Base-by-base conservation (phyloP, 2,113 vertebrate species). In the Rhipidura dahli region DNA sequence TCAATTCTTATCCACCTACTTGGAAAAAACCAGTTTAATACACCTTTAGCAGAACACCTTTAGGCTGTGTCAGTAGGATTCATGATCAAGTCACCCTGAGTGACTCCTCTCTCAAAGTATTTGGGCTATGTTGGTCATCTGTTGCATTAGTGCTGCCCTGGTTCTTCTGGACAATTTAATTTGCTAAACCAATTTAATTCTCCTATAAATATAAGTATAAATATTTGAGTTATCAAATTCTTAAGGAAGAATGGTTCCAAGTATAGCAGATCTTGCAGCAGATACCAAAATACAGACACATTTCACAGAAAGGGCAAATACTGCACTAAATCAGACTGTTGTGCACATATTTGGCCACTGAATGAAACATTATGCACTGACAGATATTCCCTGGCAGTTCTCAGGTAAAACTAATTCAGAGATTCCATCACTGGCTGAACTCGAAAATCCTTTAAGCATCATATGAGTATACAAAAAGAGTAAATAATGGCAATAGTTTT, bases 371-470 rank as follows among this genome's bases (percentile, higher is more conserved):
- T 19, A 23, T 4, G 9, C 37, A 28, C 35, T 57, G n/a, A 70
- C 33, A 54, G 28, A 61, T 75, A 76, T 23, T 88, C 30, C 26
- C 23, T 57, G 15, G 45, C 22, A n/a, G 26, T 53, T 57, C 45
- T 47, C 49, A 61, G 40, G 27, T 63, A 66, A 83, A 86, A 8
- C 31, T 35, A 45, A 45, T 59, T 61, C 39, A 65, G 26, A 64
- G 49, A 56, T 44, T 40, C 13, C 4, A 2, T 65, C 45, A 33
- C 2, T 51, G 39, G 7, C 11, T 64, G 30, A 66, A 69, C 27
- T 31, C 0, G 0, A 70, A 40, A 49, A 30, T 22, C n/a, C 6
- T 72, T 53, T 37, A 71, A 66, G 26, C 6, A 2, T 57, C 5
- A 26, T 70, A 47, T 51, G 11, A 45, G 31, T 73, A 16, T 5